phyloP scores from a whole-genome alignment of 1,140 invertebrate genomes.

The Matsumurasca onukii region DNA sequence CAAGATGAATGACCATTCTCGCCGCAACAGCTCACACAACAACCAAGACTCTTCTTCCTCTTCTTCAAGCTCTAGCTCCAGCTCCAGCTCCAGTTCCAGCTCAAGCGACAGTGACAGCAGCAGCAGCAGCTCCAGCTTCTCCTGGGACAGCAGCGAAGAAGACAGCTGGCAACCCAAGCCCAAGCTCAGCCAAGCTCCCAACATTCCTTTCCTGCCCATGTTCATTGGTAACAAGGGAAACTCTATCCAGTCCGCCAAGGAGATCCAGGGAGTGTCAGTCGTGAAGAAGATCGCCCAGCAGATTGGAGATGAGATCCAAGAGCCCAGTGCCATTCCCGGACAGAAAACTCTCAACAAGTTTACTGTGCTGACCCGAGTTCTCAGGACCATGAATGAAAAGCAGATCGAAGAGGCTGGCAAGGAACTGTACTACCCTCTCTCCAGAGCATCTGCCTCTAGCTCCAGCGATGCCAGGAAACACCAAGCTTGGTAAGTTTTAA shows the following conservation, averaged over 20 bases:
- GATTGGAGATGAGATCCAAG: conserved; percentile 58
- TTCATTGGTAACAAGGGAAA: conserved; percentile 55
- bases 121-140: conserved; percentile 17
- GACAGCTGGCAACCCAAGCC: conserved; percentile 48
- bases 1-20: conserved; percentile 30
- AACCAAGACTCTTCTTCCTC: conserved; percentile 37
- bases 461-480: conserved; percentile 21
- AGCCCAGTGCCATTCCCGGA: conserved; percentile 55
- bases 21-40: conserved; percentile 31
- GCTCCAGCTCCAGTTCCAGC: conserved; percentile 22
- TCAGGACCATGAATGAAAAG: conserved; percentile 58
- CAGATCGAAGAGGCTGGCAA: conserved; percentile 53
- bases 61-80: conserved; percentile 34
- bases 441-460: not conserved
- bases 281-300: conserved; percentile 54
- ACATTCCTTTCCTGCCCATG: conserved; percentile 52
- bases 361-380: conserved; percentile 55
- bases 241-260: conserved; percentile 45
- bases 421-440: conserved; percentile 49
- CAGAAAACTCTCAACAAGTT: conserved; percentile 60
- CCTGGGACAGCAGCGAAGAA: conserved; percentile 41
- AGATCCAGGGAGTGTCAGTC: conserved; percentile 46
- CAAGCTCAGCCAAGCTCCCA: conserved; percentile 49
- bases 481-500: conserved; percentile 22
- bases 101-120: conserved; percentile 15